Evolutionary conservation across 1,140 invertebrate genomes (phyloP).

Genomic region (Centruroides sculpturatus): DNA sequence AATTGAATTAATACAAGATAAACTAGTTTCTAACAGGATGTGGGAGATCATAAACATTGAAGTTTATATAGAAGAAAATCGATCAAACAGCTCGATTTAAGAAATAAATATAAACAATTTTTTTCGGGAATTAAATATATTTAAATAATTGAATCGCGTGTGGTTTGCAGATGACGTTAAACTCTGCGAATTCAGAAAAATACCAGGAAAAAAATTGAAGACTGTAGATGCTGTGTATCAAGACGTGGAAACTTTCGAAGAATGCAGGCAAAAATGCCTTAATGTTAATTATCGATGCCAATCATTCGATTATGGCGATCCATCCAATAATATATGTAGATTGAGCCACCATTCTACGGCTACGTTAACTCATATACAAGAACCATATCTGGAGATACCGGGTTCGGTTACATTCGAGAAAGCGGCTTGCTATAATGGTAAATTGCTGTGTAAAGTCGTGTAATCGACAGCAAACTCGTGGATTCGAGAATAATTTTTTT

Average conservation of each 20-base stretch:
- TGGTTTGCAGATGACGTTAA: slow-evolving; percentile 19
- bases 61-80: too few species aligned
- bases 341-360: slow-evolving; percentile 77
- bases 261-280: slow-evolving; percentile 66
- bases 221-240: slow-evolving; percentile 80
- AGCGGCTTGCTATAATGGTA: slow-evolving; percentile 73
- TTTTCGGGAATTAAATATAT: too few species aligned
- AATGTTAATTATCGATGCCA: slow-evolving; percentile 73
- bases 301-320: slow-evolving; percentile 84
- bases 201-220: slow-evolving; percentile 72
- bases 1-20: too few species aligned
- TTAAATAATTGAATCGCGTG: neutral
- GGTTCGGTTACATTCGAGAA: slow-evolving; percentile 73
- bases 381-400: slow-evolving; percentile 74
- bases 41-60: too few species aligned
- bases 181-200: slow-evolving; percentile 79
- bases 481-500: too few species aligned
- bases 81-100: too few species aligned
- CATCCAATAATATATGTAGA: slow-evolving; percentile 77
- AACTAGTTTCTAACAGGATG: too few species aligned
- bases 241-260: slow-evolving; percentile 67
- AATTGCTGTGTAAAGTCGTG: neutral
- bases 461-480: too few species aligned
- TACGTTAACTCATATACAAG: slow-evolving; percentile 66
- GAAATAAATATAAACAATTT: too few species aligned